Evolutionary conservation across 2,797 vertebrate genomes (phyloP), one percentile per base, ranked within the genome.

Genomic region (Sebastes matsubarae): DNA sequence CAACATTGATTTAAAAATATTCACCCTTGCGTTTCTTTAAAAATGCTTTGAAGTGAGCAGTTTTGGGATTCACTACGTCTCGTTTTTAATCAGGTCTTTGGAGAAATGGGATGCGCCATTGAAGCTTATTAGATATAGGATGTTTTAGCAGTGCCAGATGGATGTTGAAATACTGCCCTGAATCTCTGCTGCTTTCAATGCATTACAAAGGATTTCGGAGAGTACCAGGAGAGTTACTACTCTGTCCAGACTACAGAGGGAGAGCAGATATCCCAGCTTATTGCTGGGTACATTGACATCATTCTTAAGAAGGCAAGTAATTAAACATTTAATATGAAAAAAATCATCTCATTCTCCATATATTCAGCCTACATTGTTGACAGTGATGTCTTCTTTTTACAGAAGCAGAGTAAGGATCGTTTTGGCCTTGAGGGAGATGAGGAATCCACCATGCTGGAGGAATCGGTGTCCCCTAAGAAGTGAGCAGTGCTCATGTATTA

Each of bases 201-300:
- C 14, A 52, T 72, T 38, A 42, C 74, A n/a, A 72, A 99, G 98
- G 98, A 99, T 95, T 99, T 99, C 84, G 98, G 98, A 11, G 98
- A 99, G 85, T 99, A 99, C 93, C 98, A 99, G 92, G 98, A 99
- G 92, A 99, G 98, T 90, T 99, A 99, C 94, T 99, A 99, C 84
- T 99, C 98, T 0, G 98, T 99, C 50, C 98, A 99, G 89, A 99
- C 98, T 36, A 99, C 98, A 13, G 98, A 99, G 91, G 98, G 98
- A 30, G 98, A 99, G 69, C 98, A 99, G 90, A 99, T 99, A 94
- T 99, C 98, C 20, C 98, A 99, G 75, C 96, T 99, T 70, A 99
- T 99, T 77, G 98, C 98, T 38, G 98, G 98, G 79, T 99, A 99
- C 87, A 99, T 99, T 57, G 98, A 99, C 91, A 99, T 99, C 87